A percentile compares a stretch with the other conserved stretches of the same genome.
These are phyloP conservation scores for Atrina japonica DNA, from an alignment of 2,888 invertebrate genomes.

Conservation along the genomic window DNA sequence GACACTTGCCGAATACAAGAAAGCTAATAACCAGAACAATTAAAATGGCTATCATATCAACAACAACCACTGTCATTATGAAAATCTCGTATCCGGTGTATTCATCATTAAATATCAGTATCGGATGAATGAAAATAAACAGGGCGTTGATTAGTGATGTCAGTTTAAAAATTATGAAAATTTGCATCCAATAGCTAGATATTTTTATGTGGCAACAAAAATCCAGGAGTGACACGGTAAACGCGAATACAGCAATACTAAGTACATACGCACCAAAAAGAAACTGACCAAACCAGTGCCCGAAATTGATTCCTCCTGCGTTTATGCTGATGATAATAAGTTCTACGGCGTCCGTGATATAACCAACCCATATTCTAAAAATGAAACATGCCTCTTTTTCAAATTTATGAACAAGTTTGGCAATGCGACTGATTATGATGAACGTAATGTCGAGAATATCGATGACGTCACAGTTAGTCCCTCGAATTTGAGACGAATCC, in stretches of 20 bases:
- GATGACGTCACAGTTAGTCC: conserved; percentile 12
- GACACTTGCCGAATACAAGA: conserved; percentile 26
- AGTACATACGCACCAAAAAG: conserved; percentile 33
- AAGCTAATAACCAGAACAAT: conserved; percentile 13
- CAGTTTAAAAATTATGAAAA: conserved; percentile 31
- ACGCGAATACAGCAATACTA: conserved; percentile 9
- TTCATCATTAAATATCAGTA: conserved; percentile 23
- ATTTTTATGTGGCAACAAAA: conserved; percentile 23
- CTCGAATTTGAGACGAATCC: background rate
- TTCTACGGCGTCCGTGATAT: conserved; percentile 22
- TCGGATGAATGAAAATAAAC: conserved; percentile 33
- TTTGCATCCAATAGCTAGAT: conserved; percentile 29
- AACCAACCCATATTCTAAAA: conserved; percentile 33
- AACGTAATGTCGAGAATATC: conserved; percentile 34
- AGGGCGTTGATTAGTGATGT: conserved; percentile 33
- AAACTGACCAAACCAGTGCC: conserved; percentile 27
- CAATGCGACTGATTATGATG: conserved; percentile 19
- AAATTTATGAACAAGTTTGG: conserved; percentile 26
- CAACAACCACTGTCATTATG: conserved; percentile 23
- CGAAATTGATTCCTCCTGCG: conserved; percentile 22
- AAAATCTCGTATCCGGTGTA: conserved; percentile 28
- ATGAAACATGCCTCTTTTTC: conserved; percentile 27
- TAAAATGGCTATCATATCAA: conserved; percentile 32
- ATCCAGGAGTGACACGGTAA: conserved; percentile 25
- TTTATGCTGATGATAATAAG: conserved; percentile 29